Base-by-base conservation (phyloP, 35 echinoderm and acorn worm species). In the Nesometra sesokonis region DNA sequence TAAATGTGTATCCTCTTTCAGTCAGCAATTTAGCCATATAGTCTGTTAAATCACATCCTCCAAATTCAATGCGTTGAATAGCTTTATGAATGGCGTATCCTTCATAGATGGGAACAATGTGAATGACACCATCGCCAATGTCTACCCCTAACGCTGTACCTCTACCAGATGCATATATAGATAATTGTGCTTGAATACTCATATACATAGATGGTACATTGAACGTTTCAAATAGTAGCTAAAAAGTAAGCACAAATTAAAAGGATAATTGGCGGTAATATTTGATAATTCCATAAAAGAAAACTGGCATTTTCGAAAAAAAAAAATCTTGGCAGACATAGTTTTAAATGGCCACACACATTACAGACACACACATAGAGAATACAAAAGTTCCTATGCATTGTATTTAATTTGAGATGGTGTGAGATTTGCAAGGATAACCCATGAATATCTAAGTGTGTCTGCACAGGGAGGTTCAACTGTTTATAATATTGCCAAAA, bases 101-200 rank as follows among this genome's bases (percentile, higher is more conserved):
- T 27, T 89, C 80, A 33, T 47, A 83, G 17, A 89, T 57, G 1
- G 87, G 87, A 46, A 89, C 32, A 13, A 89, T 67, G 23, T 89
- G 87, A 11, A 30, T 32, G 0, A 89, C 87, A 13, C 87, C 87
- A 57, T 89, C 79, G 17, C 87, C 87, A 23, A 34, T 83, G 8
- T 83, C 81, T 29, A 83, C 33, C 0, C 34, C 35, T 35, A 83
- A 13, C 7, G 34, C 81, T 27, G 2, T 83, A 38, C 34, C 37
- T 83, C 81, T 35, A 83, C 81, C 81, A 23, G 81, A 37, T 23
- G 81, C 32, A 39, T 37, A 83, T 0, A 83, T 35, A 38, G 34
- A 83, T 23, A 83, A 5, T 9, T 37, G 36, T 0, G 5, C 81
- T 29, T 35, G 33, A 9, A 37, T 83, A 13, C 33, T 38, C 36